phyloP scores from a whole-genome alignment of 2,113 vertebrate species.

The Equus przewalskii region DNA sequence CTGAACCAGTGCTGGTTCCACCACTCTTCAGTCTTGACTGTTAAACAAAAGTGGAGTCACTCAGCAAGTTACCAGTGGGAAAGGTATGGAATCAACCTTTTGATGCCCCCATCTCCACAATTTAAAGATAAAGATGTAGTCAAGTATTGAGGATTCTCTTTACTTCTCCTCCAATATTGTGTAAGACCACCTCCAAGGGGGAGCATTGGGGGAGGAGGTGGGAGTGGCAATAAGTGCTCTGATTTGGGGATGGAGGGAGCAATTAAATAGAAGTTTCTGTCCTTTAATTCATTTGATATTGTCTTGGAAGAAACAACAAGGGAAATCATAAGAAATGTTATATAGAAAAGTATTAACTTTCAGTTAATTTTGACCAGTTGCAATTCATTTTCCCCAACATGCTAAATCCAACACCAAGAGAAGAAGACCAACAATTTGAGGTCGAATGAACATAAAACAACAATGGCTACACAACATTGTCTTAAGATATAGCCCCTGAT shows the following conservation, averaged over 20 bases:
- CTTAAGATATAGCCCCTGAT: background rate
- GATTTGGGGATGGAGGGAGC: background rate
- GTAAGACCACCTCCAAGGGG: background rate
- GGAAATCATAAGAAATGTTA: background rate
- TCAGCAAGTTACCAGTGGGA: background rate
- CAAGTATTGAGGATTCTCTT: background rate
- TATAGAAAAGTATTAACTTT: background rate
- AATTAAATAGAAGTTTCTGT: background rate
- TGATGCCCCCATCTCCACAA: background rate
- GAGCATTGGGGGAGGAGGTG: background rate
- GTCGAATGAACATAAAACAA: background rate
- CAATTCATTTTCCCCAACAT: background rate
- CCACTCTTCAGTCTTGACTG: background rate
- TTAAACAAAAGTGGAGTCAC: background rate
- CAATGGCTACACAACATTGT: too few relatives aligned
- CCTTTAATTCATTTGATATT: background rate
- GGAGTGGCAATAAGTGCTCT: background rate
- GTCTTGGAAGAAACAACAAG: background rate
- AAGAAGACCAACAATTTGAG: background rate
- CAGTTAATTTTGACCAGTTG: background rate
- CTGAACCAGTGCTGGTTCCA: too few relatives aligned
- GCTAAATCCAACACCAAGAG: background rate
- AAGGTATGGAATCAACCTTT: background rate
- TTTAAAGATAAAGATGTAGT: background rate
- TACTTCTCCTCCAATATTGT: background rate